A percentile compares a stretch with the other conserved stretches of the same genome.
phyloP scores from a whole-genome alignment of 2,113 vertebrate species.

The Hemiscyllium ocellatum region DNA sequence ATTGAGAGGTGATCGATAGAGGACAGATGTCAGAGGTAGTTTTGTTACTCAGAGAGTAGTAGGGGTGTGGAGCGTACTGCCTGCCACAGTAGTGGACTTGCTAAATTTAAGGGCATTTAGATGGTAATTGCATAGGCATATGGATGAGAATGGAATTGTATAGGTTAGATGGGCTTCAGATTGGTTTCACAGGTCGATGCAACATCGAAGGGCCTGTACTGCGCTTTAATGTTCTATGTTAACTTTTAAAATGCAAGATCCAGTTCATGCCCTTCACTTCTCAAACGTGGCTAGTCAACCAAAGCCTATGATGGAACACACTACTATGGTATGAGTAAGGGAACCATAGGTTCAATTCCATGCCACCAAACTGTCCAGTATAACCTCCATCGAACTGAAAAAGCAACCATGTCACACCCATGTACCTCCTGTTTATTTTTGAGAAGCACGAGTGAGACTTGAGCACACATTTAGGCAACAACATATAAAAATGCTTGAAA shows the following conservation, averaged over 20 bases:
- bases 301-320: neutral
- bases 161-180: too few species aligned
- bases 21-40: too few species aligned
- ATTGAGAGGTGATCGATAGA: too few species aligned
- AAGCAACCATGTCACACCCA: neutral
- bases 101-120: too few species aligned
- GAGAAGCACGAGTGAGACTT: neutral
- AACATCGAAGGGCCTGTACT: too few species aligned
- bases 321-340: neutral
- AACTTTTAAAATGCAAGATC: neutral
- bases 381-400: neutral
- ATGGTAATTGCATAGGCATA: too few species aligned
- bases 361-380: neutral
- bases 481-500: neutral
- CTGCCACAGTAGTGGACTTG: too few species aligned
- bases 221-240: too few species aligned
- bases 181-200: too few species aligned
- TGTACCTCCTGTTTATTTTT: neutral
- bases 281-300: neutral
- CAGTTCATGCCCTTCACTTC: neutral
- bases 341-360: neutral
- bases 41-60: too few species aligned
- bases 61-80: too few species aligned
- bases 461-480: neutral
- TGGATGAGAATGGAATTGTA: too few species aligned